These are phyloP conservation scores for Neogale vison DNA, from an alignment of 2,113 vertebrate species.

Conservation along the genomic window DNA sequence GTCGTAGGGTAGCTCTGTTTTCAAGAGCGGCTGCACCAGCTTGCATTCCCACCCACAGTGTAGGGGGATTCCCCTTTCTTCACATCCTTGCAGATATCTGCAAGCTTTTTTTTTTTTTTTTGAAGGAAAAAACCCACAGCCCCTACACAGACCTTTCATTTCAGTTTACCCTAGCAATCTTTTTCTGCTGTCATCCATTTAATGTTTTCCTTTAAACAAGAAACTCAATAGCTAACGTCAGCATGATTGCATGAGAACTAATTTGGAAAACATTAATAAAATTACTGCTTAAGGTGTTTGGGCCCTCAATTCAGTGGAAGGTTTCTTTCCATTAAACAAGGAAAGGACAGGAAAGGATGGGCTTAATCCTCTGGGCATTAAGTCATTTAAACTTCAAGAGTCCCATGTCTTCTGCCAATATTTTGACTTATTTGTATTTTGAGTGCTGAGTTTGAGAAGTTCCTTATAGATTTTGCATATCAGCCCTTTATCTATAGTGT, in stretches of 20 bases:
- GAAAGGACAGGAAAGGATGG: background rate
- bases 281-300: background rate
- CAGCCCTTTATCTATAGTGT: no score
- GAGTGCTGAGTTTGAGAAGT: no score
- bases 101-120: background rate
- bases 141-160: background rate
- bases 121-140: background rate
- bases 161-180: background rate
- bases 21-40: no score
- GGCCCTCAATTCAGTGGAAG: background rate
- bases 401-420: no score
- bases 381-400: background rate
- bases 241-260: background rate
- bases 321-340: background rate
- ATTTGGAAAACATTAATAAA: slow-evolving; percentile 6
- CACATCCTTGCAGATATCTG: no score
- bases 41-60: no score
- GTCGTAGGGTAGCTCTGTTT: no score
- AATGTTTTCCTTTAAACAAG: background rate
- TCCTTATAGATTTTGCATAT: no score
- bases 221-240: background rate
- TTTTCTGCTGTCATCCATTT: background rate
- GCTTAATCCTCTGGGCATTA: background rate
- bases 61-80: no score
- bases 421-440: no score